These are phyloP conservation scores for Limnephilus rhombicus DNA, from an alignment of 2,888 invertebrate genomes.

Conservation along the genomic window DNA sequence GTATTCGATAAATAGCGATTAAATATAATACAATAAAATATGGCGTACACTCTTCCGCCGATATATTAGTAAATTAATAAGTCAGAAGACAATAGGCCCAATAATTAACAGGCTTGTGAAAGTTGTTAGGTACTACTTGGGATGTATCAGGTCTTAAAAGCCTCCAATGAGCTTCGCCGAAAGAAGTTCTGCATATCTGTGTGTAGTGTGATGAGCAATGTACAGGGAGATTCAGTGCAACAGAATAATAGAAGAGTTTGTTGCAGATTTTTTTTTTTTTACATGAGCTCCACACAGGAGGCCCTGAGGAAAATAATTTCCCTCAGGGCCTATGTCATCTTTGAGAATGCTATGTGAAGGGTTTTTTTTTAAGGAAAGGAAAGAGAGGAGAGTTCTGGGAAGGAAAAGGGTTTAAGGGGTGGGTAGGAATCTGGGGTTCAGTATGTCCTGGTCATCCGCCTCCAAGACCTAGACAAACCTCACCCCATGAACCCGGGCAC, in stretches of 20 bases:
- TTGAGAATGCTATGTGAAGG: no score
- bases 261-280: no score
- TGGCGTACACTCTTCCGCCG: background rate
- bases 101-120: background rate
- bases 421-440: no score
- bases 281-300: no score
- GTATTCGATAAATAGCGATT: background rate
- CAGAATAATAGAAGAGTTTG: background rate
- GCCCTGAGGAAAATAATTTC: no score
- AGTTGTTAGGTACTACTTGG: background rate
- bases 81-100: background rate
- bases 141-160: background rate
- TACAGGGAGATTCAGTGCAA: background rate
- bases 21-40: background rate
- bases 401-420: no score
- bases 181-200: background rate
- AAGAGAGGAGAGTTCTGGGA: no score
- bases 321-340: no score
- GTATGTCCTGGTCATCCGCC: no score
- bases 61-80: background rate
- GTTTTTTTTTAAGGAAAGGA: no score
- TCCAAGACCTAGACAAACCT: no score
- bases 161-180: background rate
- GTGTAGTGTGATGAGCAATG: background rate
- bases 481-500: no score